A percentile compares a stretch with the other conserved stretches of the same genome.
Evolutionary conservation across 1,140 invertebrate species (phyloP).

Genomic region (Atta colombica): DNA sequence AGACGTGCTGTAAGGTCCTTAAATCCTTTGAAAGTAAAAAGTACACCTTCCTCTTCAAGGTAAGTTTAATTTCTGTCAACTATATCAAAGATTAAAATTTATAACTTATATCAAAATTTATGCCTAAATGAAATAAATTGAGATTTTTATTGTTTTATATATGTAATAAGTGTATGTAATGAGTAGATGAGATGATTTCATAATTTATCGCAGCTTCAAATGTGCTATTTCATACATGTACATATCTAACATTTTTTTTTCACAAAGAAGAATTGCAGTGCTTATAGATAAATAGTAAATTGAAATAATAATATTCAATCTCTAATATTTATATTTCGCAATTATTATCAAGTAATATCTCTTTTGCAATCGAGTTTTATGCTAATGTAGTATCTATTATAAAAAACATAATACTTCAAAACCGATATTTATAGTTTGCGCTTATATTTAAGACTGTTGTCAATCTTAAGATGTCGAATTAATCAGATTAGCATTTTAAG

Average conservation of each 20-base stretch:
- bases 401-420: not conserved
- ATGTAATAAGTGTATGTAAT: not conserved
- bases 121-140: not conserved
- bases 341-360: not conserved
- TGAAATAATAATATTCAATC: not conserved
- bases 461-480: too few relatives aligned
- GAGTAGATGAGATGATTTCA: not conserved
- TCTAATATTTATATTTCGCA: slow-evolving; percentile 24
- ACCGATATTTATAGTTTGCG: too few relatives aligned
- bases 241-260: not conserved
- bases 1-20: slow-evolving; percentile 76
- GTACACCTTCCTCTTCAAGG: slow-evolving; percentile 66
- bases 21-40: slow-evolving; percentile 64
- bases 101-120: not conserved
- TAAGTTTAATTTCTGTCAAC: slow-evolving; percentile 70
- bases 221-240: not conserved
- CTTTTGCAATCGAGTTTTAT: not conserved
- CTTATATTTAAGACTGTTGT: too few relatives aligned
- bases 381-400: not conserved
- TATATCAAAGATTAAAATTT: slow-evolving; percentile 4
- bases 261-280: not conserved
- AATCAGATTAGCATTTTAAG: too few relatives aligned
- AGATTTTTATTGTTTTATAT: not conserved
- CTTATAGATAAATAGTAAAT: not conserved
- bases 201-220: not conserved